A percentile compares a stretch with the other conserved stretches of the same genome.
Evolutionary conservation across 2,888 invertebrate genomes (phyloP).

Genomic region (Ferrisia virgata): DNA sequence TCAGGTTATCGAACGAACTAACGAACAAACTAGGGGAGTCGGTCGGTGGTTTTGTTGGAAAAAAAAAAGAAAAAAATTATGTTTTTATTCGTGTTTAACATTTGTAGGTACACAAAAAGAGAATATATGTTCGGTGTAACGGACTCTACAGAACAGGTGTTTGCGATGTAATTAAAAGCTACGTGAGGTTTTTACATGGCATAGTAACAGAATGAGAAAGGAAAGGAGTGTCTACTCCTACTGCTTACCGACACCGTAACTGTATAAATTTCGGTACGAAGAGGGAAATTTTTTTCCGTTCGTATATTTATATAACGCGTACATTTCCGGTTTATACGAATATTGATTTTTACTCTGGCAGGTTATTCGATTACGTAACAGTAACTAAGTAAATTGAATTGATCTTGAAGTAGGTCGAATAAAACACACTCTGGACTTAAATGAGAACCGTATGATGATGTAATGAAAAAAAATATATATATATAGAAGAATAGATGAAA

Average conservation of each 20-base stretch:
- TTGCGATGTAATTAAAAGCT: constrained; percentile 7
- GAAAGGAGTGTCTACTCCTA: not conserved
- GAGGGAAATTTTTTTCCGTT: not conserved
- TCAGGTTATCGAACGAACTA: not conserved
- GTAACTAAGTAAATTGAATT: not conserved
- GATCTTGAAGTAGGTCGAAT: not conserved
- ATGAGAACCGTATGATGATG: not conserved
- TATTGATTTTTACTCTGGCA: not conserved
- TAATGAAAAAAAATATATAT: not conserved
- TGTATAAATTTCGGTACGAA: not conserved
- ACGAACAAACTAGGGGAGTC: not conserved
- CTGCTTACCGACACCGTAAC: not conserved
- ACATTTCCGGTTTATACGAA: not conserved
- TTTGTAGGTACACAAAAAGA: not conserved
- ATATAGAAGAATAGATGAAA: not conserved
- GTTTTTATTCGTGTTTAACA: not conserved
- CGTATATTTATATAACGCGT: not conserved
- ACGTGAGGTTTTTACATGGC: not conserved
- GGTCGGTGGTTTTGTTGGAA: not conserved
- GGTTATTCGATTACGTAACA: not conserved
- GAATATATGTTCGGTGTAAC: not conserved
- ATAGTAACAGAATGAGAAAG: not conserved
- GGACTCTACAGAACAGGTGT: not conserved
- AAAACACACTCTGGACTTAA: not conserved
- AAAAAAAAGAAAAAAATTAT: constrained; percentile 3